Conservation (phyloP, 2,797 vertebrate species). For the Poeciliopsis infans region DNA sequence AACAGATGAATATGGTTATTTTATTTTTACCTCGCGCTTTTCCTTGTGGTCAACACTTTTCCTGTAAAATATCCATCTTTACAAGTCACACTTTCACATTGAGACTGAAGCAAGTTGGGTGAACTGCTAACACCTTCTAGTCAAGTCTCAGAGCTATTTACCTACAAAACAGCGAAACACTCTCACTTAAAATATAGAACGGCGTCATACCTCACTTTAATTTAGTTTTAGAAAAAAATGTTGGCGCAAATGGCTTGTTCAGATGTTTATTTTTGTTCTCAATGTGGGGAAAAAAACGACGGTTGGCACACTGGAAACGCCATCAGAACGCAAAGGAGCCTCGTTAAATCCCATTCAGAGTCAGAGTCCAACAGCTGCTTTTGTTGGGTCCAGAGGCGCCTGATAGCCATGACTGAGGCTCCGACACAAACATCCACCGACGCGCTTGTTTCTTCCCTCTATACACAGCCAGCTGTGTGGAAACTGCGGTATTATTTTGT, state of each 20-base stretch:
- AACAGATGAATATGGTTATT: conserved; percentile 61
- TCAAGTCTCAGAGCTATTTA: conserved; percentile 13
- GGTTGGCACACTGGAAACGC: conserved; percentile 32
- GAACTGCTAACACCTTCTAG: conserved; percentile 12
- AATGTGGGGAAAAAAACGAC: conserved; percentile 11
- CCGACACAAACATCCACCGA: conserved; percentile 20
- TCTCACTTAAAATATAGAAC: neutral
- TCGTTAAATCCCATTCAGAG: conserved; percentile 31
- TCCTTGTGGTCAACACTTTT: conserved; percentile 67
- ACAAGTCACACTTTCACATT: conserved; percentile 46
- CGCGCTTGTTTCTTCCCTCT: conserved; percentile 25
- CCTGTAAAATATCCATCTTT: conserved; percentile 59
- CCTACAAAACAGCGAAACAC: neutral
- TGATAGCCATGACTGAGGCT: conserved; percentile 29
- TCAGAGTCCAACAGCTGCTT: conserved; percentile 65
- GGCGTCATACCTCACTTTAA: conserved; percentile 3
- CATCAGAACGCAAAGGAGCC: conserved; percentile 38
- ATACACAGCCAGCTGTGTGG: conserved; percentile 44
- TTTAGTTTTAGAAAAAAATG: conserved; percentile 5
- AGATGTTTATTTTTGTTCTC: conserved; percentile 26
- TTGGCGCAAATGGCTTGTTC: conserved; percentile 32
- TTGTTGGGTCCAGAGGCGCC: conserved; percentile 55
- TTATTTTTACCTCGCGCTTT: conserved; percentile 66
- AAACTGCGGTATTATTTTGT: conserved; percentile 22
- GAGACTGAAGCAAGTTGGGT: conserved; percentile 19